phyloP scores from a whole-genome alignment of 2,888 invertebrate genomes.

The Malthinus flaveolus region DNA sequence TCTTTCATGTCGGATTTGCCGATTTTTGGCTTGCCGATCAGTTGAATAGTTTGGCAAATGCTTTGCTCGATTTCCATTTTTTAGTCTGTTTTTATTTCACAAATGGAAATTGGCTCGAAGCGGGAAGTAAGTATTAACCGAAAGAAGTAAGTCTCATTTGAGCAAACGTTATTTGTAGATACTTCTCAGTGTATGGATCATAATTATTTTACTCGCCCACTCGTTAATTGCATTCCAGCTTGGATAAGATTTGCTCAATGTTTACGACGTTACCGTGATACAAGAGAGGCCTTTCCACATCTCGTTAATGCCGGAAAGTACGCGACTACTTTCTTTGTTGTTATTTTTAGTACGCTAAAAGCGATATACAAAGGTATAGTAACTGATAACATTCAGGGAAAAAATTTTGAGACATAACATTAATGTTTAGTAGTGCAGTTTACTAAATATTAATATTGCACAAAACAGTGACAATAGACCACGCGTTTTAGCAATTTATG shows the following conservation, averaged over 20 bases:
- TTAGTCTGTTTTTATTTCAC: constrained; percentile 75
- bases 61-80: constrained; percentile 79
- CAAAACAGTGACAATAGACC: too few relatives aligned
- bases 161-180: constrained; percentile 5
- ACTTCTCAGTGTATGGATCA: constrained; percentile 20
- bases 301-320: constrained; percentile 84
- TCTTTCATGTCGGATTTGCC: constrained; percentile 78
- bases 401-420: too few relatives aligned
- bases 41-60: constrained; percentile 75
- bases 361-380: constrained; percentile 48
- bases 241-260: constrained; percentile 88
- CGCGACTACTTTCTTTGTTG: constrained; percentile 74
- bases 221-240: constrained; percentile 79
- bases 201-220: constrained; percentile 58
- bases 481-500: too few relatives aligned
- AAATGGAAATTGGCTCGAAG: constrained; percentile 61
- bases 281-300: constrained; percentile 78
- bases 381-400: too few relatives aligned
- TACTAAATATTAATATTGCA: too few relatives aligned
- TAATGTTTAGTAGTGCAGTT: too few relatives aligned
- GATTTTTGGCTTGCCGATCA: constrained; percentile 89
- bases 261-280: constrained; percentile 78
- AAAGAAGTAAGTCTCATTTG: not conserved
- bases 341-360: constrained; percentile 60
- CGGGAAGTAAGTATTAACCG: constrained; percentile 48